Base-by-base conservation (phyloP, 1,140 invertebrate genomes). In the Cydia strobilella region DNA sequence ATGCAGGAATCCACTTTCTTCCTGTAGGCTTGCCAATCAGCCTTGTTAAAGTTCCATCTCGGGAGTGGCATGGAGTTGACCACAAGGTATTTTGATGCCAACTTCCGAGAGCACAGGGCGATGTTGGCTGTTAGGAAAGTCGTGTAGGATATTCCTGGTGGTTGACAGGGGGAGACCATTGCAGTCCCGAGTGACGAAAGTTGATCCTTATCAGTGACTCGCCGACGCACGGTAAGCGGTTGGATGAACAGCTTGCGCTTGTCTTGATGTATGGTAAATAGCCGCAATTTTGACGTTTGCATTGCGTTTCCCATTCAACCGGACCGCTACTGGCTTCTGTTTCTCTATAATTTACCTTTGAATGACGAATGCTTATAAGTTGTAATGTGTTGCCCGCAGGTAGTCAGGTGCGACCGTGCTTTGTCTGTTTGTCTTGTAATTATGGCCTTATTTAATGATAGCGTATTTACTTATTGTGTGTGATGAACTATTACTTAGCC, bases 251-350 rank as follows among this genome's bases (percentile, higher is more conserved):
- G 51, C 20, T 59, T 59, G 18, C 51, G 27, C 65, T 77, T 75
- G 74, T 71, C 82, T 77, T 87, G 84, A 86, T 89, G 83, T 84
- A 86, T 88, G 82, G 82, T 82, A 85, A 90, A 89, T 87, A 83
- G 84, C 79, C 79, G 79, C 79, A 84, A 86, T 89, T 91, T 90
- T 91, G 87, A 89, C 86, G 81, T 84, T 78, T 74, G 72, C 82
- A 79, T 86, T 85, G 78, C 80, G 78, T 84, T 87, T 80, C 76
- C 80, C 77, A 83, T 89, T 91, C 84, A 86, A 76, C 78, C 79
- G 74, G 79, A 76, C 69, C 62, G 80, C 75, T 79, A 76, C 79
- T 77, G 76, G 27, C 39, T 74, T 74, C 48, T 82, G 80, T 79
- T 80, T 83, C 76, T 81, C 80, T 80, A 79, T 82, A 82, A 88